Conservation (phyloP, 2,113 vertebrate genomes). For the Tympanuchus pallidicinctus region DNA sequence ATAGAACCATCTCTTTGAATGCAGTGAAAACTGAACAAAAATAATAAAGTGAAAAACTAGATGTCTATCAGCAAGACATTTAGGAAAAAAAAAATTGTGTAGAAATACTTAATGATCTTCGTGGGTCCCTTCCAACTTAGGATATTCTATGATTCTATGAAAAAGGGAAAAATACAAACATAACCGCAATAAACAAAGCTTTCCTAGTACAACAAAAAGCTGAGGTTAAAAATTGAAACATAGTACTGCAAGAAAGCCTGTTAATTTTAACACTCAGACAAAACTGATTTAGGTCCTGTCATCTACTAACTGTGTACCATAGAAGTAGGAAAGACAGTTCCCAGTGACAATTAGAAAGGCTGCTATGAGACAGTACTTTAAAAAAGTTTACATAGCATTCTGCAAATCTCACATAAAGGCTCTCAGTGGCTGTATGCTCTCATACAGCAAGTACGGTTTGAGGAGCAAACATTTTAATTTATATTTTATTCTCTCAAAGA, state of each 20-base stretch:
- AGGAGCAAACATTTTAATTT: not conserved
- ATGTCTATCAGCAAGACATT: not conserved
- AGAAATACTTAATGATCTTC: not conserved
- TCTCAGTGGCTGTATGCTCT: not conserved
- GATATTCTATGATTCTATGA: not conserved
- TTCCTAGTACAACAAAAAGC: not conserved
- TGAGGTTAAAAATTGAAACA: not conserved
- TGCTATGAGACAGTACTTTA: not conserved
- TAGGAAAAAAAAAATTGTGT: not conserved
- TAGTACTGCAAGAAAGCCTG: not conserved
- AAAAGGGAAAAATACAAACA: not conserved
- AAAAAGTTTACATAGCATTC: not conserved
- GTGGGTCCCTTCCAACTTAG: not conserved
- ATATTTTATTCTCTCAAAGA: not conserved
- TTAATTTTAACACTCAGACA: not conserved
- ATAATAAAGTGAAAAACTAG: not conserved
- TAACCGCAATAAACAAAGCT: not conserved
- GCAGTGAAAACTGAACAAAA: no score
- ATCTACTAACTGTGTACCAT: not conserved
- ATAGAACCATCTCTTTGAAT: not conserved
- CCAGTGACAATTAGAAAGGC: not conserved
- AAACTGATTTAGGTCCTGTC: not conserved
- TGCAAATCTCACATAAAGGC: not conserved
- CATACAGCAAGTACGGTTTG: not conserved
- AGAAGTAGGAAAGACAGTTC: not conserved